Evolutionary conservation across 92 coral and sea anemone genomes (phyloP).

Genomic region (Actinernus sp.): DNA sequence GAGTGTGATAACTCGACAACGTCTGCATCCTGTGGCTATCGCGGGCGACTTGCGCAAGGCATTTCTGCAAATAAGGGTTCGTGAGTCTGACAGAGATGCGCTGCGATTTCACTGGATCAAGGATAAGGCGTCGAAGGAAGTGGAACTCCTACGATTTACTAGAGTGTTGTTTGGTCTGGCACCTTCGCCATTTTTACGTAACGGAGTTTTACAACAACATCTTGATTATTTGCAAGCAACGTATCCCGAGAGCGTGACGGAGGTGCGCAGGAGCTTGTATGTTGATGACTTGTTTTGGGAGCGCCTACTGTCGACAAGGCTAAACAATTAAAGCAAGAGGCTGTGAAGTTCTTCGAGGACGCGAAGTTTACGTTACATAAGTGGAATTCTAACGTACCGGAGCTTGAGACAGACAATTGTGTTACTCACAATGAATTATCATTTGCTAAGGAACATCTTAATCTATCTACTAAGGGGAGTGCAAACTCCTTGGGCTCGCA

Average conservation of each 20-base stretch:
- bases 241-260: slow-evolving; percentile 37
- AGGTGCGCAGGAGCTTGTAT: slow-evolving; percentile 36
- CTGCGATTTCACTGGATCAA: slow-evolving; percentile 57
- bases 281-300: slow-evolving; percentile 62
- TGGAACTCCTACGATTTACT: slow-evolving; percentile 56
- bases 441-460: slow-evolving; percentile 50
- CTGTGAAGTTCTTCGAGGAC: slow-evolving; percentile 32
- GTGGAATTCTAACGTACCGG: slow-evolving; percentile 27
- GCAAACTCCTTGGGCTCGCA: slow-evolving; percentile 1
- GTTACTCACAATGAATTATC: slow-evolving; percentile 2
- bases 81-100: slow-evolving; percentile 58
- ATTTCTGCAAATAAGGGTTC: slow-evolving; percentile 53
- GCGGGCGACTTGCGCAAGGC: slow-evolving; percentile 48
- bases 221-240: slow-evolving; percentile 29
- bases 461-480: slow-evolving; percentile 5
- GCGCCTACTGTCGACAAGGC: slow-evolving; percentile 39
- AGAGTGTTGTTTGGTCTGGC: slow-evolving; percentile 55
- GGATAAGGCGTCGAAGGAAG: slow-evolving; percentile 29
- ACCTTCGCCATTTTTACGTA: slow-evolving; percentile 59
- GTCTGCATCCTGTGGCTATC: slow-evolving; percentile 53
- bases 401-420: not conserved
- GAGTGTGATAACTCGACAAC: slow-evolving; percentile 48
- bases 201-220: slow-evolving; percentile 54
- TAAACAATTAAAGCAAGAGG: slow-evolving; percentile 38
- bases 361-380: slow-evolving; percentile 44